Percentiles rank a stretch among this genome's conserved stretches.
phyloP scores from a whole-genome alignment of 2,888 invertebrate genomes.

The Pachymerium ferrugineum region DNA sequence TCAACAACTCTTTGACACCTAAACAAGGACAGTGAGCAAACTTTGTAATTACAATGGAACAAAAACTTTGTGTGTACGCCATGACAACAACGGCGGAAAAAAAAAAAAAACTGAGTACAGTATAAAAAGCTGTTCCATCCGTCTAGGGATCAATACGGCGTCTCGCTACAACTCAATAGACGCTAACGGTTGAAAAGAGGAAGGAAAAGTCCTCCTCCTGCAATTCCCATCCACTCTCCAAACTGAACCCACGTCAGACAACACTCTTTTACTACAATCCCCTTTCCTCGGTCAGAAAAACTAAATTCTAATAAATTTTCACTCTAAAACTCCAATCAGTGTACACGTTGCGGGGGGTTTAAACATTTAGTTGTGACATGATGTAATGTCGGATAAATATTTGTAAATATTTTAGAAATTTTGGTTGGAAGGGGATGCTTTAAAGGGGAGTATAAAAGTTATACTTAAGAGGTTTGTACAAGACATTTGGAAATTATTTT shows the following conservation, averaged over 20 bases:
- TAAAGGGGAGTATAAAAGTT: too few relatives aligned
- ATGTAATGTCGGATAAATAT: too few relatives aligned
- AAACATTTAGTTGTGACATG: too few relatives aligned
- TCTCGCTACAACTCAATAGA: constrained; percentile 6
- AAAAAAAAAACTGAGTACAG: background rate
- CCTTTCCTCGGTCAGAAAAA: too few relatives aligned
- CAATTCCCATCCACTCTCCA: background rate
- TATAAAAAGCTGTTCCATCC: background rate
- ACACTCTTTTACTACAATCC: background rate
- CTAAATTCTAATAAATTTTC: too few relatives aligned
- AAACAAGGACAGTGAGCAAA: background rate
- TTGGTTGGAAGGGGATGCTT: too few relatives aligned
- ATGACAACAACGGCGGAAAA: background rate
- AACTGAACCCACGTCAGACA: background rate
- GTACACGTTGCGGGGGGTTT: too few relatives aligned
- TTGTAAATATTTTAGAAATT: too few relatives aligned
- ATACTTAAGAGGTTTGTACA: too few relatives aligned
- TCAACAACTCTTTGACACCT: background rate
- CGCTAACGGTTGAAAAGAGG: background rate
- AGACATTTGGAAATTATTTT: too few relatives aligned
- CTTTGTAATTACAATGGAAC: background rate
- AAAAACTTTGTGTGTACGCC: background rate
- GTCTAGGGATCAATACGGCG: constrained; percentile 3
- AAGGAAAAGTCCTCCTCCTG: background rate
- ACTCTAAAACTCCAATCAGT: too few relatives aligned